Conservation (phyloP, 2,888 invertebrate genomes). For the Cheilosia pagana region DNA sequence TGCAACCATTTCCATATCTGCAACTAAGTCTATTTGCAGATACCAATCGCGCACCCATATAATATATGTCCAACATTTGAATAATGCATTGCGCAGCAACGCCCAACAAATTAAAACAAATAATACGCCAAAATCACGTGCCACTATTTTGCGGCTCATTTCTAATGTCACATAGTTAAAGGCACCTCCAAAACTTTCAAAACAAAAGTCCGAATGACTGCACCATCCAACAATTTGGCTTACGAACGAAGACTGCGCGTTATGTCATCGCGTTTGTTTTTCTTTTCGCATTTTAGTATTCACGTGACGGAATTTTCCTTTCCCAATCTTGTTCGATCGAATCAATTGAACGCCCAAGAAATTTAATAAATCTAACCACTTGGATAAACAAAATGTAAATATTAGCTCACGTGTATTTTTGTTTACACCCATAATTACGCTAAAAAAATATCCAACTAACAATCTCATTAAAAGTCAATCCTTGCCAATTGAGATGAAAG, state of each 20-base stretch:
- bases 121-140: constrained; percentile 42
- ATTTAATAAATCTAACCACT: not conserved
- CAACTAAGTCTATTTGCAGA: no score
- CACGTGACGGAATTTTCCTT: constrained; percentile 11
- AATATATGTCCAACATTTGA: not conserved
- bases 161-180: not conserved
- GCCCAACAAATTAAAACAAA: constrained; percentile 37
- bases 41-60: no score
- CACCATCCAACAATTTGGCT: no score
- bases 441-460: not conserved
- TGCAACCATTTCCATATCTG: no score
- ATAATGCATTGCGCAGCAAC: constrained; percentile 31
- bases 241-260: not conserved
- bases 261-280: constrained; percentile 11
- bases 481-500: not conserved
- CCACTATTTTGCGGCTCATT: constrained; percentile 10
- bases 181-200: no score
- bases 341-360: no score
- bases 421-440: constrained; percentile 2
- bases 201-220: no score
- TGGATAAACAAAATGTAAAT: not conserved
- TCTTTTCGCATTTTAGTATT: constrained; percentile 8
- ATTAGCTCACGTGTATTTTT: constrained; percentile 7
- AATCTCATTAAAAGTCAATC: not conserved
- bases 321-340: no score